Percentiles rank a stretch among this genome's conserved stretches.
phyloP scores from a whole-genome alignment of 2,888 invertebrate genomes.

The Drosophila meridionalis region DNA sequence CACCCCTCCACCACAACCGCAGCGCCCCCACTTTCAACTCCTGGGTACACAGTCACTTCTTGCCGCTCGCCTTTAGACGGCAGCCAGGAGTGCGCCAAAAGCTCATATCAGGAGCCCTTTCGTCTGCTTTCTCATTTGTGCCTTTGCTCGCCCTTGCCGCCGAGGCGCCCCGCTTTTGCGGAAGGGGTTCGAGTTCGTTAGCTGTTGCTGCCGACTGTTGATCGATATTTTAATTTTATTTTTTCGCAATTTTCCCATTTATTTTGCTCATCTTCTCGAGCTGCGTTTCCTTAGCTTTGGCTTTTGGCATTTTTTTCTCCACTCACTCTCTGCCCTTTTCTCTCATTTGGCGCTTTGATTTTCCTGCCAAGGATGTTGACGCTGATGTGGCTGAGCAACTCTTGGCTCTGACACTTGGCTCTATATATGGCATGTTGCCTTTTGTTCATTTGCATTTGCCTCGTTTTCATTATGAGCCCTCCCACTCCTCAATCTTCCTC shows the following conservation, averaged over 20 bases:
- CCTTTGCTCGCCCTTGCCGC: slow-evolving; percentile 29
- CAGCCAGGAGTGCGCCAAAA: slow-evolving; percentile 43
- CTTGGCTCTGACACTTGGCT: slow-evolving; percentile 14
- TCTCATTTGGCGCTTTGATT: slow-evolving; percentile 76
- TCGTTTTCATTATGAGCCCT: slow-evolving; percentile 75
- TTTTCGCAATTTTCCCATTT: slow-evolving; percentile 59
- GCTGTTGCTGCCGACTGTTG: slow-evolving; percentile 70
- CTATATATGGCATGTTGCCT: slow-evolving; percentile 55
- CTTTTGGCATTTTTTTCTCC: slow-evolving; percentile 48
- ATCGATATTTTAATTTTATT: slow-evolving; percentile 84
- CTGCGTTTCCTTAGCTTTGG: slow-evolving; percentile 77
- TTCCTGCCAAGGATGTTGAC: slow-evolving; percentile 72
- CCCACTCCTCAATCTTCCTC: slow-evolving; percentile 6
- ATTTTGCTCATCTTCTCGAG: slow-evolving; percentile 39
- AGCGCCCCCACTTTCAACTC: slow-evolving; percentile 4
- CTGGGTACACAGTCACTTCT: slow-evolving; percentile 4
- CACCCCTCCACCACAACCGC: neutral
- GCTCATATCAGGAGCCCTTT: slow-evolving; percentile 69
- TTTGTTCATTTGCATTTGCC: slow-evolving; percentile 80
- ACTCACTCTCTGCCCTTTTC: slow-evolving; percentile 25
- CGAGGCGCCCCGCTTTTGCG: slow-evolving; percentile 30
- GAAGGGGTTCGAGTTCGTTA: slow-evolving; percentile 84
- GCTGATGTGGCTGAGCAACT: slow-evolving; percentile 49
- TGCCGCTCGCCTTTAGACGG: slow-evolving; percentile 48
- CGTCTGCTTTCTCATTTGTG: slow-evolving; percentile 65